phyloP scores from a whole-genome alignment of 2,888 invertebrate species.

The Panzeria rudis region DNA sequence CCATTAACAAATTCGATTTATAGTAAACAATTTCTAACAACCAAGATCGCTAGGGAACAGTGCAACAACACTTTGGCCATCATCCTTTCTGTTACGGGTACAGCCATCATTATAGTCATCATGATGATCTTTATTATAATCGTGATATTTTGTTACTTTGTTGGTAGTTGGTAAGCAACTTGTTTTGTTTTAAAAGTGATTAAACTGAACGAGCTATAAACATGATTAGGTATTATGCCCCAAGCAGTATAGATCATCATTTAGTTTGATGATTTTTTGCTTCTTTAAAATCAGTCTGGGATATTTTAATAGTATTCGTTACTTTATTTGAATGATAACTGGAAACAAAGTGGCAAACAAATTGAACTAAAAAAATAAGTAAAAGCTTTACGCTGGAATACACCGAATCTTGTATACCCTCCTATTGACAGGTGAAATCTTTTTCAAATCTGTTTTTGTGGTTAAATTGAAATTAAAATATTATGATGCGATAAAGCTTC shows the following conservation, averaged over 20 bases:
- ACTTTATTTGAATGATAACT: slow-evolving; percentile 43
- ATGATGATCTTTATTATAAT: slow-evolving; percentile 36
- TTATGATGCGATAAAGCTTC: not conserved
- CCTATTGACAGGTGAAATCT: slow-evolving; percentile 37
- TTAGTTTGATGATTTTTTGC: slow-evolving; percentile 30
- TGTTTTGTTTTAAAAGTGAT: slow-evolving; percentile 52
- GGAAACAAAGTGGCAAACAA: slow-evolving; percentile 28
- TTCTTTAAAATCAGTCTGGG: slow-evolving; percentile 34
- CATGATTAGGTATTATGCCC: slow-evolving; percentile 62
- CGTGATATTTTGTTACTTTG: slow-evolving; percentile 37
- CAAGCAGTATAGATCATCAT: slow-evolving; percentile 59
- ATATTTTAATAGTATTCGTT: slow-evolving; percentile 29
- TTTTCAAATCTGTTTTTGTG: not conserved
- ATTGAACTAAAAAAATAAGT: not conserved
- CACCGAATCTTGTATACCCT: slow-evolving; percentile 33
- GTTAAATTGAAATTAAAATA: not conserved
- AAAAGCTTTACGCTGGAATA: slow-evolving; percentile 38
- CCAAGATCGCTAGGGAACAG: slow-evolving; percentile 1
- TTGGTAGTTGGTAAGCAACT: slow-evolving; percentile 20
- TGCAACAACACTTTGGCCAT: slow-evolving; percentile 18
- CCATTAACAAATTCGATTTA: slow-evolving; percentile 53
- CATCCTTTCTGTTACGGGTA: slow-evolving; percentile 8
- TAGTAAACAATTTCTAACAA: slow-evolving; percentile 31
- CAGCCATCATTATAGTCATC: slow-evolving; percentile 8
- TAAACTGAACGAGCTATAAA: slow-evolving; percentile 63